These are phyloP conservation scores for Altica lythri DNA, from an alignment of 2,888 invertebrate genomes.

Conservation along the genomic window DNA sequence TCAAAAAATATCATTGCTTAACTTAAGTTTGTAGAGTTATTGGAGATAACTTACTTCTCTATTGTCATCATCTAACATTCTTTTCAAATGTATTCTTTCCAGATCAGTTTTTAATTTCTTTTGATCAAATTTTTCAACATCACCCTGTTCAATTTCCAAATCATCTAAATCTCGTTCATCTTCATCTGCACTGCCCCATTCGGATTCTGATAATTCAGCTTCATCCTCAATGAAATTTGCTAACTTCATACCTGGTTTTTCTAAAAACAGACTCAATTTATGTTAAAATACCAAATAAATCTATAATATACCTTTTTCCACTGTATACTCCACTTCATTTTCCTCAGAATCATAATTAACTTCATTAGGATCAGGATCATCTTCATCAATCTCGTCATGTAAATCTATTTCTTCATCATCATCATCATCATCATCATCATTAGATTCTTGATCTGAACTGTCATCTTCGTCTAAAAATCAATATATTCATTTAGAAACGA, in stretches of 20 bases:
- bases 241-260: constrained; percentile 51
- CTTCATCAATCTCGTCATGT: constrained; percentile 45
- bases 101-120: constrained; percentile 77
- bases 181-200: constrained; percentile 87
- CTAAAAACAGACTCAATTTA: constrained; percentile 26
- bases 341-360: constrained; percentile 85
- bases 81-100: constrained; percentile 85
- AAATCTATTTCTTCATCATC: constrained; percentile 51
- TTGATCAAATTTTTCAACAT: constrained; percentile 81
- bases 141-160: constrained; percentile 83
- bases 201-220: constrained; percentile 90
- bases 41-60: constrained; percentile 76
- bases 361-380: constrained; percentile 37
- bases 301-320: constrained; percentile 29
- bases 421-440: constrained; percentile 32
- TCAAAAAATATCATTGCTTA: neutral
- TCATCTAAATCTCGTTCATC: constrained; percentile 80
- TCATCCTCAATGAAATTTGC: constrained; percentile 85
- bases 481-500: constrained; percentile 8
- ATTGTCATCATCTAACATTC: constrained; percentile 85
- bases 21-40: too few species aligned
- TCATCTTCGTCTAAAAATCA: constrained; percentile 52
- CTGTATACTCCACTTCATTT: constrained; percentile 65
- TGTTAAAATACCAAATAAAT: neutral
- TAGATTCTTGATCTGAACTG: constrained; percentile 52